Conservation (phyloP, 2,113 vertebrate genomes). For the Cnemophilus loriae region DNA sequence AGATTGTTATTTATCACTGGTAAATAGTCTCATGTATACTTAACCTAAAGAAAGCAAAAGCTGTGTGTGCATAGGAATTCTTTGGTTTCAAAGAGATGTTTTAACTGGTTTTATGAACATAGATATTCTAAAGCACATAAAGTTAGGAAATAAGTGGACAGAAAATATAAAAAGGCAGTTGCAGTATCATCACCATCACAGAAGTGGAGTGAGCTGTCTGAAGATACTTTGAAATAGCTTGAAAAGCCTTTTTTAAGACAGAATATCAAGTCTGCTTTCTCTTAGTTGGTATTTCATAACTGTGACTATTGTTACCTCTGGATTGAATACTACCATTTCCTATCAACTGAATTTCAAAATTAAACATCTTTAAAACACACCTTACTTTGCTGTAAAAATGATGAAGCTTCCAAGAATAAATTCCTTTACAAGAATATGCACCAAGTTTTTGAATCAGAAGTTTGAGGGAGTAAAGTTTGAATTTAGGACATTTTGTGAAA, state of each 20-base stretch:
- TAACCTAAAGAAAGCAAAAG: neutral
- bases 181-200: neutral
- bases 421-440: neutral
- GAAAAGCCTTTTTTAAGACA: neutral
- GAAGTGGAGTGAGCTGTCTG: neutral
- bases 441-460: neutral
- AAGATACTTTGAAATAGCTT: neutral
- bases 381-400: neutral
- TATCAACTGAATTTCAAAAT: neutral
- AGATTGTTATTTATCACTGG: neutral
- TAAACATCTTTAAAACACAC: neutral
- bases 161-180: neutral
- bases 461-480: neutral
- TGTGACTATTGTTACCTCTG: neutral
- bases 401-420: neutral
- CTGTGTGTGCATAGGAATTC: neutral
- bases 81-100: neutral
- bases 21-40: neutral
- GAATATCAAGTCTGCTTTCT: neutral
- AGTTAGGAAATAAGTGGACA: neutral
- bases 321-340: neutral
- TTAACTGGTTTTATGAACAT: neutral
- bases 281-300: neutral
- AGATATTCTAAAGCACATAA: neutral
- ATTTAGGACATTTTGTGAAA: neutral